Evolutionary conservation across 2,113 vertebrate genomes (phyloP).

Genomic region (Thalassoma bifasciatum): DNA sequence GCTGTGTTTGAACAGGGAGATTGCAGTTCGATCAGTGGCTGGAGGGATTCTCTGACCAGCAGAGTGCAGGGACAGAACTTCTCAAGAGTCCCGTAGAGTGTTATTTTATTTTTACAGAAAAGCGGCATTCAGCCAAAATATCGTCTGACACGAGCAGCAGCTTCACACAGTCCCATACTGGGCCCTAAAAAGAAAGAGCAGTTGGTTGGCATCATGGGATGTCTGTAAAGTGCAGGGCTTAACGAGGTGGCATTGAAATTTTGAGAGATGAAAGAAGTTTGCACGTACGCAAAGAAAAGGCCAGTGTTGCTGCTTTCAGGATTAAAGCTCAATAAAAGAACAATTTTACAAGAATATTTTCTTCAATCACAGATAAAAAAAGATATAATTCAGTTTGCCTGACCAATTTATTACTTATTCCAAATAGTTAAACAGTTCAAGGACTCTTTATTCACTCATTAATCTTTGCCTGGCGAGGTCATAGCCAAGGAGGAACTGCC

Average conservation of each 20-base stretch:
- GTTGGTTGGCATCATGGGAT: neutral
- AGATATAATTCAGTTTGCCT: neutral
- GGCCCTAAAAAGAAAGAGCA: neutral
- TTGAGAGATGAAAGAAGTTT: neutral
- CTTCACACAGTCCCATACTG: conserved; percentile 21
- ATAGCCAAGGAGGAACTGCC: neutral
- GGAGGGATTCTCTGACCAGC: conserved; percentile 28
- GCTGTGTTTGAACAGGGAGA: conserved; percentile 81
- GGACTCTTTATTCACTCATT: neutral
- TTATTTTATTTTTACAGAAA: neutral
- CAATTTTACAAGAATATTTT: neutral
- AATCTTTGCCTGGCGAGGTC: neutral
- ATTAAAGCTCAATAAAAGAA: neutral
- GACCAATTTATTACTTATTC: too few relatives aligned
- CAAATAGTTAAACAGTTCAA: neutral
- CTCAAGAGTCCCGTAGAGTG: conserved; percentile 26
- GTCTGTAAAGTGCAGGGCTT: neutral
- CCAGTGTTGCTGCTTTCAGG: neutral
- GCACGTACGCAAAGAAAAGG: neutral
- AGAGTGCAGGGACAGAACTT: conserved; percentile 30
- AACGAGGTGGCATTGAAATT: conserved; percentile 2
- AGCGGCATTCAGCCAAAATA: neutral
- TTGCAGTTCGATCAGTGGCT: conserved; percentile 70
- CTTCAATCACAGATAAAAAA: neutral
- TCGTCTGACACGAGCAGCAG: conserved; percentile 17